These are phyloP conservation scores for Dendropsophus ebraccatus DNA, from an alignment of 2,113 vertebrate species.

Conservation along the genomic window DNA sequence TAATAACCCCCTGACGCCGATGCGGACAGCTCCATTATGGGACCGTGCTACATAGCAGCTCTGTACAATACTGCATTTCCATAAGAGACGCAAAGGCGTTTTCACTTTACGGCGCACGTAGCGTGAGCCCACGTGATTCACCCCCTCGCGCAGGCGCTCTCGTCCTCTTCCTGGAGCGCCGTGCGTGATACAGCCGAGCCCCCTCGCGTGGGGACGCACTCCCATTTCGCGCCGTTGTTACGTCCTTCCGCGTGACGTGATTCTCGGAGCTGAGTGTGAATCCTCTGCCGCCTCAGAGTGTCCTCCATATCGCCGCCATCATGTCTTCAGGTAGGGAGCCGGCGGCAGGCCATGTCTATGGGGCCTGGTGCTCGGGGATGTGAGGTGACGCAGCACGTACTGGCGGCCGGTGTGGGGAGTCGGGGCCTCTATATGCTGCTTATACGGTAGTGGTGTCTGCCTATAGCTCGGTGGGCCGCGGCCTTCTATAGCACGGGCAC, in stretches of 20 bases:
- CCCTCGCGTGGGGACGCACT: not conserved
- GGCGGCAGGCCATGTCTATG: not conserved
- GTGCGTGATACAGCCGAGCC: not conserved
- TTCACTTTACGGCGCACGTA: not conserved
- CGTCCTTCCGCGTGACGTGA: not conserved
- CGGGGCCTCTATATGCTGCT: too few relatives aligned
- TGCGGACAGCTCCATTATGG: too few relatives aligned
- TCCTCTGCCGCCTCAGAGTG: not conserved
- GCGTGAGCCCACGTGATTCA: not conserved
- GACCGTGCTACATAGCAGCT: too few relatives aligned
- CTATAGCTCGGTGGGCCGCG: too few relatives aligned
- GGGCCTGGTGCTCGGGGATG: not conserved
- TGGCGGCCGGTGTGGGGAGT: too few relatives aligned
- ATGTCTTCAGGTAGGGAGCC: conserved; percentile 51
- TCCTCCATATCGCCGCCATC: conserved; percentile 30
- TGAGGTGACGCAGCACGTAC: not conserved
- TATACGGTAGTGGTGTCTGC: too few relatives aligned
- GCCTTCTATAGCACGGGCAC: too few relatives aligned
- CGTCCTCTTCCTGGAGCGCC: not conserved
- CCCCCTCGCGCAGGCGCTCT: not conserved
- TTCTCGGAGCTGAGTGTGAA: not conserved
- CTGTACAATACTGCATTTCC: too few relatives aligned
- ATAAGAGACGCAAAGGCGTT: not conserved
- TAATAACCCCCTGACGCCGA: too few relatives aligned
- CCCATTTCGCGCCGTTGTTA: not conserved